Base-by-base conservation (phyloP, 2,888 invertebrate species). In the Brenthis ino region DNA sequence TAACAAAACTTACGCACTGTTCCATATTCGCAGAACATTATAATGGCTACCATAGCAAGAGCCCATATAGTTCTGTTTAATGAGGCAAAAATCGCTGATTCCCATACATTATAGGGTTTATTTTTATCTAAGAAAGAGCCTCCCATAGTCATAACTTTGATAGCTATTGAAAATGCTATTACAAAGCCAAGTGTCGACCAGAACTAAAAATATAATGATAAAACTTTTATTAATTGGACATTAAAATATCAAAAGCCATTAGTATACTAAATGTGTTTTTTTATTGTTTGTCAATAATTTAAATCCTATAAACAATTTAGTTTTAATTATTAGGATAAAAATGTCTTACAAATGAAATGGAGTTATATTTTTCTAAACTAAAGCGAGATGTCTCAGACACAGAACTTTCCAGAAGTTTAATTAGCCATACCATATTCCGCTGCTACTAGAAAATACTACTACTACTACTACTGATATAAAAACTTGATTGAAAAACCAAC, bases 11-110 rank as follows among this genome's bases (percentile, higher is more conserved):
- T 74, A 82, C 82, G 80, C 2, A 82, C 72, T 6, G 74, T 70
- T 0, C 83, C 83, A 65, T 83, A 83, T 71, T 81, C 81, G 63
- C 78, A 81, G 1, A 78, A 16, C 0, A 75, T 71, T 8, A 83
- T 76, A 5, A 83, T 67, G 11, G 67, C 64, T n/a, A 76, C 77
- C 2, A 78, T 65, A 1, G 75, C 76, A 0, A 72, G 20, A 1
- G 77, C 78, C 79, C 80, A 83, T 0, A 72, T 24, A 1, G 72
- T 58, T 48, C 82, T 77, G 50, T 79, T 77, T 3, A 75, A 50
- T 0, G 77, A 73, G 0, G 72, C 70, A 58, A 74, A 74, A 0
- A 77, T 1, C 0, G 77, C 74, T 0, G 71, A 63, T 6, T 77
- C 76, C 0, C 74, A 4, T 1, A 70, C 68, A 6, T 72, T 58